Percentiles rank a stretch among this genome's conserved stretches.
These are phyloP conservation scores for Lepidochrysops patricia DNA, from an alignment of 2,888 invertebrate genomes.

Conservation along the genomic window DNA sequence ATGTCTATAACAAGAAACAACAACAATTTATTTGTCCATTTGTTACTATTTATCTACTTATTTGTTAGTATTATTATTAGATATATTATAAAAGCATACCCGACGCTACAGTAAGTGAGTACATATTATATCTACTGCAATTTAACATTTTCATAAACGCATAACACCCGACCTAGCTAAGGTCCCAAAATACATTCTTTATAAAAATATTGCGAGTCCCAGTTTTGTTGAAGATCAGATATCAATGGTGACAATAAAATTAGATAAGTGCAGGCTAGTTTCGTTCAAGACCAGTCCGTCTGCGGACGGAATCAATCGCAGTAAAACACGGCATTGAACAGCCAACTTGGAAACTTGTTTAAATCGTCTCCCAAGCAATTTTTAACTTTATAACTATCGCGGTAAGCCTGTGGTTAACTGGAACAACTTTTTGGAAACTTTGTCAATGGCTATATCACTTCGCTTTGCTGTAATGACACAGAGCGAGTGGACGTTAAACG, in stretches of 20 bases:
- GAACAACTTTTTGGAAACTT: conserved; percentile 20
- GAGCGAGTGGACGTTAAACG: conserved; percentile 62
- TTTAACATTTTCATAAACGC: too few relatives aligned
- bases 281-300: conserved; percentile 52
- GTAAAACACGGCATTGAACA: conserved; percentile 57
- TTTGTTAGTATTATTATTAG: too few relatives aligned
- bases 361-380: conserved; percentile 26
- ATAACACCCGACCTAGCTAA: too few relatives aligned
- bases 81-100: too few relatives aligned
- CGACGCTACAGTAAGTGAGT: too few relatives aligned
- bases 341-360: conserved; percentile 28
- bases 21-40: too few relatives aligned
- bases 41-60: too few relatives aligned
- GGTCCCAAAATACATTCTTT: too few relatives aligned
- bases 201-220: conserved; percentile 41
- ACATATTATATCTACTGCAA: too few relatives aligned
- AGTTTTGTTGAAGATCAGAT: conserved; percentile 51
- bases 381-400: conserved; percentile 30
- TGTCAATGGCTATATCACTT: conserved; percentile 50
- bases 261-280: conserved; percentile 70
- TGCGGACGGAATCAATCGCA: conserved; percentile 69
- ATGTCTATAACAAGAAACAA: too few relatives aligned
- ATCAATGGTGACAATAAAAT: conserved; percentile 70
- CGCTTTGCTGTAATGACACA: conserved; percentile 59
- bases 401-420: conserved; percentile 20